Evolutionary conservation across 1,140 invertebrate species (phyloP), one percentile per base, ranked within the genome.

Genomic region (Akabosia matsudoensis): DNA sequence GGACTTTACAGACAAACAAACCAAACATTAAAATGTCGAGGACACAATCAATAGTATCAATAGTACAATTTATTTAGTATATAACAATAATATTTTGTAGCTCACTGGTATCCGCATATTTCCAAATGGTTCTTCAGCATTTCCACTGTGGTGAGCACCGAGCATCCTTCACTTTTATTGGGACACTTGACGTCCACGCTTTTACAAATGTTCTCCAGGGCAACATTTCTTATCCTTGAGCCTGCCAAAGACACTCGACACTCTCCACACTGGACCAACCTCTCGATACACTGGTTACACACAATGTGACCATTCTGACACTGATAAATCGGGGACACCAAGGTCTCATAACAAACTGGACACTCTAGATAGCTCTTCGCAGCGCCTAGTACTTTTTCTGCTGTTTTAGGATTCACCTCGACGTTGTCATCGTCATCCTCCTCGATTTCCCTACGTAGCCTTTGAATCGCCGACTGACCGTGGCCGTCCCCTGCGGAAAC

Each of bases 261-360:
- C 16, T 73, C 75, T 10, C 64, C 33, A 33, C 75, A 76, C 30
- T 73, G 70, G 26, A 18, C n/a, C 28, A 76, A n/a, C 22, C 54
- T 72, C 24, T 34, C 70, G 28, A 73, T 73, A 26, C 75, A 76
- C 16, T 30, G 7, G 18, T 73, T 54, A 33, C 75, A 76, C 26
- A 76, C 61, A 28, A 76, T 73, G 33, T 76, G 75, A 31, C 75
- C 75, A 76, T 76, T 76, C 33, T 76, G 75, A 73, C 75, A 76
- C n/a, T 71, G 70, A 30, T 54, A 76, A 56, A 76, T 52, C 1
- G 75, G 75, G 1, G 75, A 45, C 22, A 37, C 45, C 1, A 71
- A 52, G 2, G 72, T 33, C 28, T 72, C 54, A 45, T 51, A 33
- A 26, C 75, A 76, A 1, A 76, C 75, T 30, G 75, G 75, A 28